Percentiles rank a stretch among this genome's conserved stretches.
Conservation (phyloP, 1,140 invertebrate genomes). For the Drosophila ficusphila region DNA sequence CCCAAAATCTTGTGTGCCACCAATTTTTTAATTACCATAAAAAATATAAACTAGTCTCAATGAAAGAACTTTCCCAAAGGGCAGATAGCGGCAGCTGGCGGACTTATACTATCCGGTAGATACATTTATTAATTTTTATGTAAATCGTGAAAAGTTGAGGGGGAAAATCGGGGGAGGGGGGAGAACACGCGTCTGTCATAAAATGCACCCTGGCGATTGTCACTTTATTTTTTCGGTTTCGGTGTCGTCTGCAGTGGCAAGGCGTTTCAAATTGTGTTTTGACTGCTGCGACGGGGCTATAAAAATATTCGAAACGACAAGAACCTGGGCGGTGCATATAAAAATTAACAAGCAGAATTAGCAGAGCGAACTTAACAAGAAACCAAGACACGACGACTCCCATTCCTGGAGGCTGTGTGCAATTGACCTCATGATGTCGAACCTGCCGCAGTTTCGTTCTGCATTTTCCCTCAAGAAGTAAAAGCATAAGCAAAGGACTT, state of each 20-base stretch:
- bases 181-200: constrained; percentile 70
- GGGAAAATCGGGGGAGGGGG: constrained; percentile 1
- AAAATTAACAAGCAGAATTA: constrained; percentile 56
- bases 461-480: constrained; percentile 31
- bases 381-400: not conserved
- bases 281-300: constrained; percentile 59
- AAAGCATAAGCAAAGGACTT: constrained; percentile 40
- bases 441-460: constrained; percentile 24
- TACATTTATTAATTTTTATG: constrained; percentile 75
- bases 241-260: constrained; percentile 19
- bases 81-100: constrained; percentile 44
- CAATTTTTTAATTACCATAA: constrained; percentile 69
- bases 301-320: constrained; percentile 71
- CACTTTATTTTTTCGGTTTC: constrained; percentile 37
- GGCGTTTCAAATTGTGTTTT: constrained; percentile 61
- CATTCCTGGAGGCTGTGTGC: constrained; percentile 22
- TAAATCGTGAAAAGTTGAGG: constrained; percentile 35
- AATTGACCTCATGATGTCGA: constrained; percentile 57
- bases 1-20: constrained; percentile 15
- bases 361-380: constrained; percentile 39
- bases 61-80: constrained; percentile 61
- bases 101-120: constrained; percentile 45
- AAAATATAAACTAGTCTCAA: constrained; percentile 34
- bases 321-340: constrained; percentile 42
- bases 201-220: constrained; percentile 59